Conservation (phyloP, 2,888 invertebrate species). For the Amorpha juglandis region DNA sequence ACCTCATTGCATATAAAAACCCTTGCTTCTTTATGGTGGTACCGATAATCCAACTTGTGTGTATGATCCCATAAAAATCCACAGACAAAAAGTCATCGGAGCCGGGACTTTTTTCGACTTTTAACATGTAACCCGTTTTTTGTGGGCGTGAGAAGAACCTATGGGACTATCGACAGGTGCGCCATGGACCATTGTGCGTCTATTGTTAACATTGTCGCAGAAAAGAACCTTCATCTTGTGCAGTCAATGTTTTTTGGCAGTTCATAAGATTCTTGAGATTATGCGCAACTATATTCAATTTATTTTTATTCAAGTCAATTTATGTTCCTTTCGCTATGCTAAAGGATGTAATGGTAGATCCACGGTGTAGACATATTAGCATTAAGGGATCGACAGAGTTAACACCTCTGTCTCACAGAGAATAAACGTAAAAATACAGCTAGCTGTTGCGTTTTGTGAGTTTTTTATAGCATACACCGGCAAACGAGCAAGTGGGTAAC, state of each 20-base stretch:
- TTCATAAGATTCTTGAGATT: constrained; percentile 3
- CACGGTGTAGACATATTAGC: no score
- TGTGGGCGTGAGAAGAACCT: constrained; percentile 68
- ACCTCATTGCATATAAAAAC: neutral
- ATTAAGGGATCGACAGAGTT: no score
- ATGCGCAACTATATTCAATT: no score
- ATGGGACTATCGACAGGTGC: constrained; percentile 73
- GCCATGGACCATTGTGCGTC: constrained; percentile 45
- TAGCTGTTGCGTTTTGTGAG: no score
- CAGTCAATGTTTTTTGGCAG: constrained; percentile 9
- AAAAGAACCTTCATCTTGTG: constrained; percentile 13
- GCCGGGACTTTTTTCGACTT: constrained; percentile 45
- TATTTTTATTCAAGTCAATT: no score
- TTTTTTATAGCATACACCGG: no score
- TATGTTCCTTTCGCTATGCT: no score
- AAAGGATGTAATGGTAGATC: no score
- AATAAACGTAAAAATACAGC: no score
- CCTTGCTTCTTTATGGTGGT: neutral
- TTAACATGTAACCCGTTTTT: constrained; percentile 70
- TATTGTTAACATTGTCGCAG: constrained; percentile 26
- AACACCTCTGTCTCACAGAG: no score
- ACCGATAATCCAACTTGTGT: constrained; percentile 5
- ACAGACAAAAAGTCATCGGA: constrained; percentile 46
- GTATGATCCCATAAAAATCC: constrained; percentile 20
- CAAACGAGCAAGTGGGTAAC: no score